These are phyloP conservation scores for Aplocera efformata DNA, from an alignment of 2,888 invertebrate species.

Conservation along the genomic window DNA sequence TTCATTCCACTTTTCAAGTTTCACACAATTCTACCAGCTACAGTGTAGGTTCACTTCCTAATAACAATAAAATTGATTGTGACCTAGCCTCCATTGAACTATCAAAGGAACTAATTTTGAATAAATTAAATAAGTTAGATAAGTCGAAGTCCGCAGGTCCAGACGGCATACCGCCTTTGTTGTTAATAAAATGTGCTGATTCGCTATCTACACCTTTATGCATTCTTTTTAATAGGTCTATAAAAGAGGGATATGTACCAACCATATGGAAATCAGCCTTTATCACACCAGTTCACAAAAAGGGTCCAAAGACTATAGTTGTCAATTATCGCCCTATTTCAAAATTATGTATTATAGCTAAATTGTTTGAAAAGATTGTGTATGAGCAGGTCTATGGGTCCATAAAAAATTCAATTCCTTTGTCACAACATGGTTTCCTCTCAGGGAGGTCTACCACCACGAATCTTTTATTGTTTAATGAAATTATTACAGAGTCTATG, in stretches of 20 bases:
- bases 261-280: conserved; percentile 9
- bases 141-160: conserved; percentile 3
- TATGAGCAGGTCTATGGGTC: conserved; percentile 1
- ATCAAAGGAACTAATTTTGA: background rate
- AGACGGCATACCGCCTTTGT: background rate
- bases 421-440: conserved; percentile 1
- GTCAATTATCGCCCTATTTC: conserved; percentile 16
- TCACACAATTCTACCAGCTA: background rate
- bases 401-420: background rate
- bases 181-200: conserved; percentile 1
- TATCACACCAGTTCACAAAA: conserved; percentile 9
- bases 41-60: background rate
- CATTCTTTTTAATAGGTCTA: conserved; percentile 2
- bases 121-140: background rate
- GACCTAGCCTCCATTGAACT: background rate
- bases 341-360: conserved; percentile 11
- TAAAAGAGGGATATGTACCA: background rate
- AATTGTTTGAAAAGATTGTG: conserved; percentile 1
- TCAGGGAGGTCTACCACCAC: background rate
- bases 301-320: conserved; percentile 5
- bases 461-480: background rate
- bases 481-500: background rate
- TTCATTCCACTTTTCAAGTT: background rate
- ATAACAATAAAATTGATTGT: background rate
- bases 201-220: background rate